Evolutionary conservation across 2,113 vertebrate genomes (phyloP), one percentile per base, ranked within the genome.

Genomic region (Peromyscus maniculatus): DNA sequence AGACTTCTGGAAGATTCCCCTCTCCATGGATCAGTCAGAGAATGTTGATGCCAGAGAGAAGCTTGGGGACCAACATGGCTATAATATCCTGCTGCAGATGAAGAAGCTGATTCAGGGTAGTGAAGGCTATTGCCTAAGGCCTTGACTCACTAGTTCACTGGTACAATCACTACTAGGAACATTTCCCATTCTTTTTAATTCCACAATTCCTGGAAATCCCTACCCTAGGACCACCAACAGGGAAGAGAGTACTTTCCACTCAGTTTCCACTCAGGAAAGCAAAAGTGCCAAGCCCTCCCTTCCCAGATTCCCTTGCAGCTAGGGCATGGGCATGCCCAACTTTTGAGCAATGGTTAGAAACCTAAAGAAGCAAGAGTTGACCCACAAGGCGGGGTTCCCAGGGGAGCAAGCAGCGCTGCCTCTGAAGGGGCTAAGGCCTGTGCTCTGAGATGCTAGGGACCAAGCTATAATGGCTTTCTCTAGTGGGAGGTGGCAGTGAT

Each of bases 401-500:
- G 67, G 80, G 52, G 49, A 75, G 39, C 21, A 9, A 43, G 33
- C 17, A 39, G 0, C 0, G 0, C 59, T 55, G 46, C 49, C 7
- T 6, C 19, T 15, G 57, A 36, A 75, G 39, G 1, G n/a, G 31
- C 4, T 31, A 28, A 36, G 28, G 57, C 3, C 69, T 0, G 0
- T 1, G 16, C 6, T 11, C 52, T 31, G 59, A 87, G 67, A 43
- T 17, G 66, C 62, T 22, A n/a, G 69, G 57, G 74, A 31, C n/a
- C 46, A 22, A 2, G 49, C 15, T 75, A 19, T 0, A 21, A 31
- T n/a, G 8, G 0, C 67, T 71, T 46, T 16, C 11, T 91, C 17
- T 83, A 52, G 3, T 0, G 1, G 66, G 67, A 66, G 43, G 55
- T 26, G 49, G 9, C 36, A 39, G 64, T 90, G 46, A 28, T 59